A percentile compares a stretch with the other conserved stretches of the same genome.
Evolutionary conservation across 2,113 vertebrate genomes (phyloP).

Genomic region (Aptenodytes patagonicus): DNA sequence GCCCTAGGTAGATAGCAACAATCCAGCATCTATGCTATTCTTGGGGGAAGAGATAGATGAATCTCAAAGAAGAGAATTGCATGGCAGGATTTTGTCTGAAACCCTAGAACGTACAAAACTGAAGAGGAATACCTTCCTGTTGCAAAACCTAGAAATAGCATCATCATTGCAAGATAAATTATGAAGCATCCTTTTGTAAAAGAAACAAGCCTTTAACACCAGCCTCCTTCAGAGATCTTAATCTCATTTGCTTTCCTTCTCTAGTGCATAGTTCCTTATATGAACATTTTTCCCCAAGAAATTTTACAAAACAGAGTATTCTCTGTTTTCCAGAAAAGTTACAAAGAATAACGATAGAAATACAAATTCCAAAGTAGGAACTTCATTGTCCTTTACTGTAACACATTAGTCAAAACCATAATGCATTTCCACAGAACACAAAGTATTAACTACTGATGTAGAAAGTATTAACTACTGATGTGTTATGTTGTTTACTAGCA

Average conservation of each 20-base stretch:
- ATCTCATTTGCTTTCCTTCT: neutral
- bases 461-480: neutral
- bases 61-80: neutral
- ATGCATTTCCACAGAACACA: neutral
- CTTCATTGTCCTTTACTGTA: neutral
- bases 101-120: neutral
- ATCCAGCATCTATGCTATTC: neutral
- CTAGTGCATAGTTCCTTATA: neutral
- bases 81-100: neutral
- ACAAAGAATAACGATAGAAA: neutral
- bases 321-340: neutral
- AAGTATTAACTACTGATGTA: neutral
- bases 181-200: neutral
- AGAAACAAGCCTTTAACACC: neutral
- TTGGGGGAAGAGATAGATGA: too few species aligned
- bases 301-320: neutral
- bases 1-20: neutral
- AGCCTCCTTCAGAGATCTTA: neutral
- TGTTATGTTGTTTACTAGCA: neutral
- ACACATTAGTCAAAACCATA: neutral
- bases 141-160: neutral
- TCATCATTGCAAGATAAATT: neutral
- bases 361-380: neutral
- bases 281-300: neutral
- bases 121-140: neutral